Evolutionary conservation across 2,888 invertebrate species (phyloP).

Genomic region (Latrodectus elegans): DNA sequence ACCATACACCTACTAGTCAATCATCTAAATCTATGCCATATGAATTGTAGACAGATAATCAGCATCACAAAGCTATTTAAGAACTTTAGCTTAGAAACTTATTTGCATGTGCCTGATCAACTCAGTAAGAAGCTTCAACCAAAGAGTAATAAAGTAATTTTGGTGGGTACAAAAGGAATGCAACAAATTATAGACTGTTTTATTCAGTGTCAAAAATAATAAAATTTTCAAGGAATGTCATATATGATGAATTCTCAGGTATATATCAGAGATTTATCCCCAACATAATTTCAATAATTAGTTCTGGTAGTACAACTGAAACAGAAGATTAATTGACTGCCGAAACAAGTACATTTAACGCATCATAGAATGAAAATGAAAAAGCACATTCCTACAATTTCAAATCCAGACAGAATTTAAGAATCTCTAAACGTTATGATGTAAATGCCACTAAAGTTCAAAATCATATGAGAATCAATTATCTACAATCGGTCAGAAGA

Average conservation of each 20-base stretch:
- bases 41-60: too few relatives aligned
- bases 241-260: too few relatives aligned
- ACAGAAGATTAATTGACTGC: background rate
- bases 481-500: background rate
- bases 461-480: slow-evolving; percentile 42
- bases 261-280: background rate
- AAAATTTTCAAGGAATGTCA: too few relatives aligned
- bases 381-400: background rate
- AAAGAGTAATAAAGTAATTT: too few relatives aligned
- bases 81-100: too few relatives aligned
- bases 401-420: background rate
- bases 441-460: background rate
- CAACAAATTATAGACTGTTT: too few relatives aligned
- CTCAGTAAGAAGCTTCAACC: too few relatives aligned
- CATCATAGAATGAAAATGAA: background rate
- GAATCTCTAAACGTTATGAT: background rate
- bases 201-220: too few relatives aligned
- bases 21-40: slow-evolving; percentile 70
- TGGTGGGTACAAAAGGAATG: too few relatives aligned
- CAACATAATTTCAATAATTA: background rate
- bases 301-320: background rate
- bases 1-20: too few relatives aligned
- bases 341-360: background rate
- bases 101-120: too few relatives aligned
- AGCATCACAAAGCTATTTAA: too few relatives aligned